A percentile compares a stretch with the other conserved stretches of the same genome.
Evolutionary conservation across 2,797 vertebrate species (phyloP).

Genomic region (Enteromius mattozi): DNA sequence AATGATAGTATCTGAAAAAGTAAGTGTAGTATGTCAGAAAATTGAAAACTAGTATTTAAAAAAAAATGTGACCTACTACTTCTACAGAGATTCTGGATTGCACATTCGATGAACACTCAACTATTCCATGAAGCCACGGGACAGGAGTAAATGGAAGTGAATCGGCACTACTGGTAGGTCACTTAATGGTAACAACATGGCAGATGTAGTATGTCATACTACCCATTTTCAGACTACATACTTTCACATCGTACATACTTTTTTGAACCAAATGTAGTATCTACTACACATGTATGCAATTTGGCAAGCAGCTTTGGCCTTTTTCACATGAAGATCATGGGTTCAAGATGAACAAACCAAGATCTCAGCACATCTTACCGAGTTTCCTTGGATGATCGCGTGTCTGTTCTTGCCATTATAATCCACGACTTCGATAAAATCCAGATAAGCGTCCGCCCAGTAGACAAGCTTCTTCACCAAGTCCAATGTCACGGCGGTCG

Average conservation of each 20-base stretch:
- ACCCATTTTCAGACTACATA: not conserved
- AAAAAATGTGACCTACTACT: not conserved
- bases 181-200: too few species aligned
- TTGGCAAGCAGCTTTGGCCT: not conserved
- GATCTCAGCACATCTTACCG: conserved; percentile 52
- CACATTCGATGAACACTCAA: not conserved
- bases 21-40: not conserved
- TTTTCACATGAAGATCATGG: not conserved
- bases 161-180: not conserved
- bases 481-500: conserved; percentile 83
- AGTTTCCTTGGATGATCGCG: conserved; percentile 65
- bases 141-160: not conserved
- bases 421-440: conserved; percentile 83
- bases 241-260: not conserved
- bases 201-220: not conserved
- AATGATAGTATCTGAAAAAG: not conserved
- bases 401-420: conserved; percentile 84
- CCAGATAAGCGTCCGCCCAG: conserved; percentile 85
- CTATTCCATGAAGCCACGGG: not conserved
- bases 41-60: too few species aligned
- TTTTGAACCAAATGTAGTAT: not conserved
- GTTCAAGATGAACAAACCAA: not conserved
- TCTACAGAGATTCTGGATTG: not conserved
- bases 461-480: conserved; percentile 84
- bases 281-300: not conserved